These are phyloP conservation scores for Conus canariensis DNA, from an alignment of 2,888 invertebrate genomes.

Conservation along the genomic window DNA sequence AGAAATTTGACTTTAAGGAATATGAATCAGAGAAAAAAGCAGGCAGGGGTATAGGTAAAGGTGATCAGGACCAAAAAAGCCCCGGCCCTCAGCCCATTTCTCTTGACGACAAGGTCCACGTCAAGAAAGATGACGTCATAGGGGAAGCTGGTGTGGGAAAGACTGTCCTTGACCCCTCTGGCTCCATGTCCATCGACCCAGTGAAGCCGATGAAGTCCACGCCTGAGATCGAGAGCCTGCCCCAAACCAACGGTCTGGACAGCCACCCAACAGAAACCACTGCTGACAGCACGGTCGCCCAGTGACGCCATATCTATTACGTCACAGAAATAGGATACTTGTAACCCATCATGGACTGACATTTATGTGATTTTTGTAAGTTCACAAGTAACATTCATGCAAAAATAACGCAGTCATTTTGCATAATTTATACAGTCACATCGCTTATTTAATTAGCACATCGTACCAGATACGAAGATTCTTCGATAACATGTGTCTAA, in stretches of 20 bases:
- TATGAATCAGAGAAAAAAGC: conserved; percentile 22
- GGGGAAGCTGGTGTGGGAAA: background rate
- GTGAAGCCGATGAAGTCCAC: background rate
- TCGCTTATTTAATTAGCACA: too few species aligned
- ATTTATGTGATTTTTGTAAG: background rate
- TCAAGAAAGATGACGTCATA: conserved; percentile 13
- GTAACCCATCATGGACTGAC: background rate
- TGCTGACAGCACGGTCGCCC: background rate
- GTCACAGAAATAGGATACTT: background rate
- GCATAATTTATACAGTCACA: too few species aligned
- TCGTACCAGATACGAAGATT: too few species aligned
- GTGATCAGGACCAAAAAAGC: background rate
- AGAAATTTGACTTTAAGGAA: conserved; percentile 28
- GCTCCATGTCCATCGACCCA: background rate
- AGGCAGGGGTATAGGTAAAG: background rate
- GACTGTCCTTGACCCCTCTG: background rate
- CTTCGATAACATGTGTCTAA: too few species aligned
- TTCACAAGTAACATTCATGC: background rate
- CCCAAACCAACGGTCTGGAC: conserved; percentile 17
- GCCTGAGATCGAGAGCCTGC: background rate
- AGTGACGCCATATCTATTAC: background rate
- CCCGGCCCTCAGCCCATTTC: background rate
- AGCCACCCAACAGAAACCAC: background rate
- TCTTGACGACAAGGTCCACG: background rate
- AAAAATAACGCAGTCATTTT: background rate